These are phyloP conservation scores for Diadromus collaris DNA, from an alignment of 2,888 invertebrate species.

Conservation along the genomic window DNA sequence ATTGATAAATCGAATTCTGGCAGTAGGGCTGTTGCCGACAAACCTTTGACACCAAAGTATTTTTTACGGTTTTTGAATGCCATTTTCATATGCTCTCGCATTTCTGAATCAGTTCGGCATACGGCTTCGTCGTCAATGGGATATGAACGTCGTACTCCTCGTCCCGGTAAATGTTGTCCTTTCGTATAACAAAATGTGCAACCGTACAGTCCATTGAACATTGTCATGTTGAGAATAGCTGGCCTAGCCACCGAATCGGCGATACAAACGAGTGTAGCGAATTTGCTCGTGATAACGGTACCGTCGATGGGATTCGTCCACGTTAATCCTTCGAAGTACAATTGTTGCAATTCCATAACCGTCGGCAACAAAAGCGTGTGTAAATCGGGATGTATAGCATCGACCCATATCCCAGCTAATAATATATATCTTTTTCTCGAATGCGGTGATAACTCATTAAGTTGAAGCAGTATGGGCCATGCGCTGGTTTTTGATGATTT, in stretches of 20 bases:
- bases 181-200: constrained; percentile 30
- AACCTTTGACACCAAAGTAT: constrained; percentile 3
- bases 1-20: constrained; percentile 12
- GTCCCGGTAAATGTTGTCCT: neutral
- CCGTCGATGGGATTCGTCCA: constrained; percentile 6
- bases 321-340: neutral
- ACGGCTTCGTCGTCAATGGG: neutral
- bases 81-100: constrained; percentile 4
- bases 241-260: neutral
- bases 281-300: constrained; percentile 5
- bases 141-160: constrained; percentile 9
- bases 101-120: constrained; percentile 8
- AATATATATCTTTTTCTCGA: constrained; percentile 34
- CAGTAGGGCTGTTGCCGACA: constrained; percentile 1
- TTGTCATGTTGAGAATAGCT: neutral
- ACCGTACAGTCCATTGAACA: constrained; percentile 11
- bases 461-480: neutral
- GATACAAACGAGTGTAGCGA: neutral
- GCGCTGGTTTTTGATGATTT: too few species aligned
- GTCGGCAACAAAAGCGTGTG: constrained; percentile 5
- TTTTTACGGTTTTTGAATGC: neutral
- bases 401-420: constrained; percentile 30
- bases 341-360: constrained; percentile 5
- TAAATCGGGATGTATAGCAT: constrained; percentile 3
- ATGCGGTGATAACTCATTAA: constrained; percentile 58